Percentiles rank a stretch among this genome's conserved stretches.
phyloP scores from a whole-genome alignment of 2,797 vertebrate genomes.

The Brotula barbata region DNA sequence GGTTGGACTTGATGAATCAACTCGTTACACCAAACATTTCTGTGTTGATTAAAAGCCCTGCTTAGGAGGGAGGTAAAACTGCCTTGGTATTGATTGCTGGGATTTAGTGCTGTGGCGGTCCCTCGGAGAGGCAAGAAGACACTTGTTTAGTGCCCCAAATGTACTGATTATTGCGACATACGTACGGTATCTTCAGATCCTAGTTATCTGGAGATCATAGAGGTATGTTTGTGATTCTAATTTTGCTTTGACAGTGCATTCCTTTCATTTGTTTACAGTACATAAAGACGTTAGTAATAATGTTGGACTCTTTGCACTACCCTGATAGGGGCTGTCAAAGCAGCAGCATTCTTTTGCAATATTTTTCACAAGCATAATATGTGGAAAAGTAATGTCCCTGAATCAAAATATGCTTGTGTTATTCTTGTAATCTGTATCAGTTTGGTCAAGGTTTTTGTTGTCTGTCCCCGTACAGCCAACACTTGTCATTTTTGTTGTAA shows the following conservation, averaged over 20 bases:
- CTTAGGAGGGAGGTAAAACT: conserved; percentile 29
- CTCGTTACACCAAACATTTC: conserved; percentile 37
- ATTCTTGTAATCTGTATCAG: not conserved
- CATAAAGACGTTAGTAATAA: conserved; percentile 17
- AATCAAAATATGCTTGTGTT: no score
- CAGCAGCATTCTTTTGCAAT: not conserved
- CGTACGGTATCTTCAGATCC: conserved; percentile 2
- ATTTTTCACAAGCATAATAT: not conserved
- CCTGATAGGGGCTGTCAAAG: conserved; percentile 8
- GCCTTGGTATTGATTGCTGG: conserved; percentile 16
- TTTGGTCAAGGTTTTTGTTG: not conserved
- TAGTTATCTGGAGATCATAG: conserved; percentile 36
- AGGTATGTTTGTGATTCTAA: conserved; percentile 7
- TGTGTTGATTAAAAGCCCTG: conserved; percentile 39
- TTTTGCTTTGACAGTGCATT: conserved; percentile 54
- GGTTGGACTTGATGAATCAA: conserved; percentile 20
- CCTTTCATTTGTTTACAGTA: conserved; percentile 58
- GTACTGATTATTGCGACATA: conserved; percentile 31
- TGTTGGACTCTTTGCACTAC: not conserved
- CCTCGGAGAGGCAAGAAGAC: conserved; percentile 9
- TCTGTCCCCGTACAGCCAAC: not conserved
- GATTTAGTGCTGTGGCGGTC: conserved; percentile 4
- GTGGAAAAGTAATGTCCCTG: no score
- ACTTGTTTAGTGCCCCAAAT: not conserved
- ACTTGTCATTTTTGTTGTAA: not conserved